Evolutionary conservation across 2,113 vertebrate species (phyloP).

Genomic region (Laterallus jamaicensis): DNA sequence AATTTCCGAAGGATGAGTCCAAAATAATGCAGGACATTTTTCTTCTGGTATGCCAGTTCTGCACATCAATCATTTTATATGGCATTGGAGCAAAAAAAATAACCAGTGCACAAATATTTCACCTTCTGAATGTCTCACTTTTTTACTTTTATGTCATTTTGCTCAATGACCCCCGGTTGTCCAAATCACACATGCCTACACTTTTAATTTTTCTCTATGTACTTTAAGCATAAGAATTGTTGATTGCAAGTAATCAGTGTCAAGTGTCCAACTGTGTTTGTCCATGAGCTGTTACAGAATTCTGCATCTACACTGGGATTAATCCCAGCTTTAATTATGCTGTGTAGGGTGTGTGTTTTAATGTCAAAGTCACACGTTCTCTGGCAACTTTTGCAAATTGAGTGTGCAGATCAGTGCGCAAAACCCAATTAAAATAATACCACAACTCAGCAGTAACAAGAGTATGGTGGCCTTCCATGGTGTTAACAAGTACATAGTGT

Average conservation of each 20-base stretch:
- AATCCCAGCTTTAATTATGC: neutral
- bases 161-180: neutral
- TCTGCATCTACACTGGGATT: neutral
- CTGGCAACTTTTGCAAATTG: neutral
- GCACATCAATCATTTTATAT: neutral
- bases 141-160: neutral
- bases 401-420: neutral
- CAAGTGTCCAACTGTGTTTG: neutral
- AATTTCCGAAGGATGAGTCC: neutral
- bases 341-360: neutral
- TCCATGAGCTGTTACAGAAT: neutral
- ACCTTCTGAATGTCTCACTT: neutral
- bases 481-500: neutral
- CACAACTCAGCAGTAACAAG: neutral
- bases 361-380: neutral
- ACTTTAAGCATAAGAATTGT: neutral
- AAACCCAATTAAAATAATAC: conserved; percentile 2
- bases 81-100: neutral
- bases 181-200: neutral
- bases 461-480: neutral
- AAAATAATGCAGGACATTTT: neutral
- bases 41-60: neutral
- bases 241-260: neutral
- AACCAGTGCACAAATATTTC: neutral
- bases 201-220: neutral